Percentiles rank a stretch among this genome's conserved stretches.
Evolutionary conservation across 2,113 vertebrate genomes (phyloP).

Genomic region (Calidris pygmaea): DNA sequence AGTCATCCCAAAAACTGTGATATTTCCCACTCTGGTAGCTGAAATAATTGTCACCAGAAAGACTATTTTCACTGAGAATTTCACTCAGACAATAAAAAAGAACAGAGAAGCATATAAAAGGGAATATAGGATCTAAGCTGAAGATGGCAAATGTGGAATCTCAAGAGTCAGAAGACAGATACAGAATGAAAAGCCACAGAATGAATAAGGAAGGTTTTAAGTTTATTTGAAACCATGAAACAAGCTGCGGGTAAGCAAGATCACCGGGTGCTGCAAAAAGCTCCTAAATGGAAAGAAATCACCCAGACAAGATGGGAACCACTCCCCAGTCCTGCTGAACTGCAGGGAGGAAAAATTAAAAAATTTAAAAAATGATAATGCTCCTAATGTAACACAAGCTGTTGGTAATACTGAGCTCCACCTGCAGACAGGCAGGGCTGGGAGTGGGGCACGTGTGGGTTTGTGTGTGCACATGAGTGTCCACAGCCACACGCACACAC

Average conservation of each 20-base stretch:
- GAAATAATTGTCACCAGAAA: neutral
- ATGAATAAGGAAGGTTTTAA: neutral
- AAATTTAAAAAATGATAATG: neutral
- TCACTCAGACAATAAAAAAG: neutral
- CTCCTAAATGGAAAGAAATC: neutral
- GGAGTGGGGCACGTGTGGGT: rapidly evolving
- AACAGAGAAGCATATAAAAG: neutral
- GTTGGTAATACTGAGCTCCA: neutral
- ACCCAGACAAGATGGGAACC: neutral
- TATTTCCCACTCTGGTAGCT: neutral
- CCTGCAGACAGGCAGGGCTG: neutral
- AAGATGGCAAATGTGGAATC: neutral
- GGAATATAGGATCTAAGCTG: neutral
- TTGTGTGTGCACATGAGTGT: neutral
- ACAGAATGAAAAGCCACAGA: neutral
- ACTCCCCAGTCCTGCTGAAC: neutral
- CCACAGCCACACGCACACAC: neutral
- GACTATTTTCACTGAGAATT: neutral
- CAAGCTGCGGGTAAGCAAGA: neutral
- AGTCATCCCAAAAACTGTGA: neutral
- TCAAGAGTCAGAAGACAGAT: neutral
- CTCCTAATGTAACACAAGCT: neutral
- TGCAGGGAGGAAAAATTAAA: neutral
- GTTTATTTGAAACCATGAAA: neutral
- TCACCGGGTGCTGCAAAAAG: neutral